Evolutionary conservation across 1,140 invertebrate species (phyloP), one percentile per base, ranked within the genome.

Genomic region (Hyles vespertilio): DNA sequence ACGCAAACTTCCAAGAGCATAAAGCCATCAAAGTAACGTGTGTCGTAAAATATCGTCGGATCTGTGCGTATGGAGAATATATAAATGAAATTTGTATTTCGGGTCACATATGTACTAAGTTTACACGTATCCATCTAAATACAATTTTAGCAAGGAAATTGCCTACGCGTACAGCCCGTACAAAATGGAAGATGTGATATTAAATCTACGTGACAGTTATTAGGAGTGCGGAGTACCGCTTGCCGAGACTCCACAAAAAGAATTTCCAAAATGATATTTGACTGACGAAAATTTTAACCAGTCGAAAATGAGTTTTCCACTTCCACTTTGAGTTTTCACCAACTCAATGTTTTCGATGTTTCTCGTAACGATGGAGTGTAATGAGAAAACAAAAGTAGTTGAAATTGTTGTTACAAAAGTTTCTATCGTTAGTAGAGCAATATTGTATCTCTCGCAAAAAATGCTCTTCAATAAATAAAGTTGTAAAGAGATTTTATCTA

Each of bases 81-180:
- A 77, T 77, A 81, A 79, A 84, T 80, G 74, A 80, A 84, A 80
- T 82, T 82, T 74, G 76, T 78, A 72, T 75, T 79, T 72, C 61
- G 68, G 69, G 69, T 75, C 72, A 63, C 75, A 77, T 77, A 83
- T 75, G 79, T 81, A 83, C 79, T 82, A 79, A 83, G 82, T 80
- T 84, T 76, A 74, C 71, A 77, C 65, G 81, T 72, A 79, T 81
- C 75, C 78, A 71, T 78, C 72, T 70, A 85, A 84, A 87, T 79
- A 83, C 76, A 87, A 85, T 87, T 83, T 87, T 79, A 80, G 71
- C 69, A 83, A 80, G 82, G 79, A 81, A 85, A 87, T 87, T 85
- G 84, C 75, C 71, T 81, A 69, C 65, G 64, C 70, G 69, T 70
- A 55, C 68, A 78, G 74, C 65, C 74, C 77, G 62, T 75, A 79